A percentile compares a stretch with the other conserved stretches of the same genome.
Conservation (phyloP, 1,140 invertebrate genomes). For the Drosophila melanogaster region Release_6_plus_ISO1_MT NC_004354.4:3848001-3848500, state of each 20-base stretch:
- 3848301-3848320: constrained; percentile 2
- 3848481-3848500: constrained; percentile 55
- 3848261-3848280: neutral
- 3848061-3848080: neutral
- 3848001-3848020: neutral
- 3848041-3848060: constrained; percentile 11
- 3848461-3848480: constrained; percentile 63
- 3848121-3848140: neutral
- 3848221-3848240: neutral
- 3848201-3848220: too few relatives aligned
- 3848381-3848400: constrained; percentile 28
- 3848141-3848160: neutral
- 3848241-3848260: neutral
- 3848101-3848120: too few relatives aligned
- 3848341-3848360: constrained; percentile 41
- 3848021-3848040: constrained; percentile 5
- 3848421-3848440: constrained; percentile 4
- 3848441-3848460: too few relatives aligned
- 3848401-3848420: constrained; percentile 9
- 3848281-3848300: constrained; percentile 4
- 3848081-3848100: neutral
- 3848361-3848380: constrained; percentile 26
- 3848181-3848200: neutral
- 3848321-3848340: constrained; percentile 7
- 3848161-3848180: neutral